phyloP scores from a whole-genome alignment of 1,140 invertebrate species.

The Psix sp. region DNA sequence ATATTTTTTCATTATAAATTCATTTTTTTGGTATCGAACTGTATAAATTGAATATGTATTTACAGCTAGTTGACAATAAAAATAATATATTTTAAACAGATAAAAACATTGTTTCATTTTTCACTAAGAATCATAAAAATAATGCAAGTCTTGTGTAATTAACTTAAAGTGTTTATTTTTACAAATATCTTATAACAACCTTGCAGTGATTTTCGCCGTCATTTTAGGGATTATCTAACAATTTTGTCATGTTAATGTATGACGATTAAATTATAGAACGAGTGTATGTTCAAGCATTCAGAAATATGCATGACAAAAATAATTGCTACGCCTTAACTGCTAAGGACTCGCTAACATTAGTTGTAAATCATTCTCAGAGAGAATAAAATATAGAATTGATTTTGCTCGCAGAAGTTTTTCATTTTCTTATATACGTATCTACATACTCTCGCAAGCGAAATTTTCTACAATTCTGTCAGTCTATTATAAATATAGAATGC shows the following conservation, averaged over 20 bases:
- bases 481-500: constrained; percentile 50
- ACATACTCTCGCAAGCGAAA: constrained; percentile 27
- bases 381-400: constrained; percentile 15
- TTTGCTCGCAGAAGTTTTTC: constrained; percentile 15
- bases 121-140: constrained; percentile 3
- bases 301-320: constrained; percentile 16
- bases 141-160: constrained; percentile 31
- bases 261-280: constrained; percentile 18
- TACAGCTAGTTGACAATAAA: no score
- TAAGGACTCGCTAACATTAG: constrained; percentile 3
- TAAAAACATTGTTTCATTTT: no score
- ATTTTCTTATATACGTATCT: constrained; percentile 20
- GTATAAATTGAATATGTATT: no score
- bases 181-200: constrained; percentile 49
- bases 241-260: constrained; percentile 28
- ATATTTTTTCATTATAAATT: no score
- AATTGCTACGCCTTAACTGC: constrained; percentile 17
- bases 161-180: constrained; percentile 52
- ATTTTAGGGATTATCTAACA: constrained; percentile 23
- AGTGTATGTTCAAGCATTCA: constrained; percentile 16
- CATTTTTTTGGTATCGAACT: no score
- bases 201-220: constrained; percentile 24
- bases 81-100: no score
- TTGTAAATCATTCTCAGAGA: constrained; percentile 6
- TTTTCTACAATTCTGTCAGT: constrained; percentile 34